Evolutionary conservation across 2,113 vertebrate species (phyloP), one percentile per base, ranked within the genome.

Genomic region (Dicrurus megarhynchus): DNA sequence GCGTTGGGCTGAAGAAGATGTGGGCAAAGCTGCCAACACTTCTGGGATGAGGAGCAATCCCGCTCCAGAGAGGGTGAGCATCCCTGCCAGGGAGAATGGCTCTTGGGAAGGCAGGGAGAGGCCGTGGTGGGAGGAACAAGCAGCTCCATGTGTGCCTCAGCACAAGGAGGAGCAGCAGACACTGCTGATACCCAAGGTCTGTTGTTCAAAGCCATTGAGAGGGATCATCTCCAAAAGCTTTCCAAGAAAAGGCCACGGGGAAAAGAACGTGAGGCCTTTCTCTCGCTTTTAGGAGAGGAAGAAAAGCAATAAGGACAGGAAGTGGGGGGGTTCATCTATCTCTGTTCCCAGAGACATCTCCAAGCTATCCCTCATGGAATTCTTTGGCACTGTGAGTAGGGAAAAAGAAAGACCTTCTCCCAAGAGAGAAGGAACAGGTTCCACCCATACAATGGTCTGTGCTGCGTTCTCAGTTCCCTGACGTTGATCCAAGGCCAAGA

Each of bases 171-270:
- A 53, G 3, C n/a, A 67, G 42, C 35, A 89, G 55, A 23, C n/a
- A 19, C 23, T 71, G 78, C 50, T 42, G 73, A 55, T 9, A 56
- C 5, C 10, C 26, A 44, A 0, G 0, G 16, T 35, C 33, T 18
- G 24, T 52, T 32, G 4, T 16, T 28, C 28, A 33, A 26, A 53
- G 60, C 19, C 28, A 3, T 1, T 49, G 41, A 59, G 32, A n/a
- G 6, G 20, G 0, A 63, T 15, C 32, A 32, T 15, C n/a, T 53
- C 67, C 60, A 49, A 28, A 59, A 83, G 4, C 17, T 23, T 85
- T 78, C 35, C 39, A 24, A 53, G n/a, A 41, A 56, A 79, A 63
- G 28, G n/a, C 13, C 1, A 1, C 0, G 1, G 28, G n/a, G 20
- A 26, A 27, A 64, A 37, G 39, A 39, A 56, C 0, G 0, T 23